phyloP scores from a whole-genome alignment of 2,797 vertebrate species.

The Anisognathus igniventris region DNA sequence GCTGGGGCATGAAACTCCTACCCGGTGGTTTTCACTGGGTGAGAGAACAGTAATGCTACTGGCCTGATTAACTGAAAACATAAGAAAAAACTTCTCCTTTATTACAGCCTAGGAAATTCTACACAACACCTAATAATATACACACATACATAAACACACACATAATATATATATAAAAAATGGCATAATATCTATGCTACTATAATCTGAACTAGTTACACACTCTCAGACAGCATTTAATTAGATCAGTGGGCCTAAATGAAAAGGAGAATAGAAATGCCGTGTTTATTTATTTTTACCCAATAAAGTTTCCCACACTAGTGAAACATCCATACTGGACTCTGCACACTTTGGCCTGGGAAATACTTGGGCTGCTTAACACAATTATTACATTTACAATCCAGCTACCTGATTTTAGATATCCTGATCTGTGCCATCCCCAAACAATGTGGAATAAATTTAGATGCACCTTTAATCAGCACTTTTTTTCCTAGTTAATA shows the following conservation, averaged over 20 bases:
- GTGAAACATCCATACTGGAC: neutral
- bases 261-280: neutral
- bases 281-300: neutral
- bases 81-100: neutral
- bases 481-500: neutral
- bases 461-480: neutral
- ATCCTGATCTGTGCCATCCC: neutral
- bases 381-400: neutral
- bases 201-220: neutral
- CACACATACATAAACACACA: too few species aligned
- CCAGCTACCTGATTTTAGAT: neutral
- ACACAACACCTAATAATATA: neutral
- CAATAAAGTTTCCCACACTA: neutral
- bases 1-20: neutral
- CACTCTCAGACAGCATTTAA: neutral
- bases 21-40: fast-evolving
- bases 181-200: neutral
- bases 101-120: neutral
- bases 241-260: neutral
- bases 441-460: neutral
- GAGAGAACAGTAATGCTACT: neutral
- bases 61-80: fast-evolving
- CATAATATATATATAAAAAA: neutral
- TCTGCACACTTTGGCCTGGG: neutral
- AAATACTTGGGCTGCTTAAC: neutral